Evolutionary conservation across 2,797 vertebrate species (phyloP).

Genomic region (Aldrovandia affinis): DNA sequence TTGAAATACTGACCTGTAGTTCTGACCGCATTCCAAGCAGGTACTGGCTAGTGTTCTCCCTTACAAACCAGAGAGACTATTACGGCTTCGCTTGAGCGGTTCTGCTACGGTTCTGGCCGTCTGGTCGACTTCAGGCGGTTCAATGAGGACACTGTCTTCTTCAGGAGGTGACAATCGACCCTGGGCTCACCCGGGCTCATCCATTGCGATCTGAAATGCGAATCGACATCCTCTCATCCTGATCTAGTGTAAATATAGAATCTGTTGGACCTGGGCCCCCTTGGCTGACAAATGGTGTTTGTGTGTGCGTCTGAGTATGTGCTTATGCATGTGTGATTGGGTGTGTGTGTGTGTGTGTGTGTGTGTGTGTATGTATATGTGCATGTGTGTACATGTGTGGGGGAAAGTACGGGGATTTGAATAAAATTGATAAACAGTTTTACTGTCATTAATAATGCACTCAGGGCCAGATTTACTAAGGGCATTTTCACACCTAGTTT

Average conservation of each 20-base stretch:
- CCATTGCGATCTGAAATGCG: background rate
- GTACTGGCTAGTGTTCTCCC: too few relatives aligned
- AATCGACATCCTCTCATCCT: conserved; percentile 26
- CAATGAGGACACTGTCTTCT: background rate
- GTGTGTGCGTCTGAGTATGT: background rate
- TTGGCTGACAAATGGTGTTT: background rate
- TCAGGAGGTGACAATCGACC: conserved; percentile 7
- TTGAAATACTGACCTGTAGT: too few relatives aligned
- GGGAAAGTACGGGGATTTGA: background rate
- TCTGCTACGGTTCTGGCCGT: background rate
- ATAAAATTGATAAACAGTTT: background rate
- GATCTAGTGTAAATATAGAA: conserved; percentile 11
- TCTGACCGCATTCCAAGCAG: too few relatives aligned
- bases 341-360: conserved; percentile 23
- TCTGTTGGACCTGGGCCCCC: too few relatives aligned
- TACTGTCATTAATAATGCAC: too few relatives aligned
- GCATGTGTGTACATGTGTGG: too few relatives aligned
- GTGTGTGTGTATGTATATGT: conserved; percentile 5
- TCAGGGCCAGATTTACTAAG: too few relatives aligned
- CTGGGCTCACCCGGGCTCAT: too few relatives aligned
- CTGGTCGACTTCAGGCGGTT: background rate
- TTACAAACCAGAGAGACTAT: too few relatives aligned
- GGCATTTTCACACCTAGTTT: too few relatives aligned
- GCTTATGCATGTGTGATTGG: conserved; percentile 6
- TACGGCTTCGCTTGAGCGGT: too few relatives aligned